phyloP scores from a whole-genome alignment of 2,113 vertebrate species.

The Melanostigma gelatinosum region DNA sequence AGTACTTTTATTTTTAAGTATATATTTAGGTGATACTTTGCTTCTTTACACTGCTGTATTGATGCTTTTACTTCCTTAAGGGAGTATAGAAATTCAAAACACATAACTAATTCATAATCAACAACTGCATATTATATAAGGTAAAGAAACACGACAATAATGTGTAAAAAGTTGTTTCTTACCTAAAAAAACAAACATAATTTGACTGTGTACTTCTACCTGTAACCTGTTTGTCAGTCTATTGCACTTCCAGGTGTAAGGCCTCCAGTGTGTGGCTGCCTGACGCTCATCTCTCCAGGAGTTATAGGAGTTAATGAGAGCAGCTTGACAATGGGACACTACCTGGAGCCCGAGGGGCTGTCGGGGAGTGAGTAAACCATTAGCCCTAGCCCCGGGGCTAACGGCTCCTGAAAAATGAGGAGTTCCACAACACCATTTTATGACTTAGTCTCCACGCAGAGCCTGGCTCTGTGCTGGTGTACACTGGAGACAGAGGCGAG shows the following conservation, averaged over 20 bases:
- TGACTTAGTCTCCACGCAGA: slow-evolving; percentile 52
- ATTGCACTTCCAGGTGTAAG: slow-evolving; percentile 55
- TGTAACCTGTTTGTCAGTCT: slow-evolving; percentile 65
- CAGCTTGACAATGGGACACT: slow-evolving; percentile 75
- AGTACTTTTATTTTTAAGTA: background rate
- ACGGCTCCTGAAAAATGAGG: slow-evolving; percentile 63
- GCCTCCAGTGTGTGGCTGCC: slow-evolving; percentile 59
- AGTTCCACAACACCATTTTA: slow-evolving; percentile 67
- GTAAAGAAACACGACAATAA: background rate
- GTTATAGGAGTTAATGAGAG: slow-evolving; percentile 81
- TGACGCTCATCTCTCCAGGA: slow-evolving; percentile 63
- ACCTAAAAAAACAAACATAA: slow-evolving; percentile 2
- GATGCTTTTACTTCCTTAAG: background rate
- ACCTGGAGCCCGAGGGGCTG: slow-evolving; percentile 76
- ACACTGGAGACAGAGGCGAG: slow-evolving; percentile 38
- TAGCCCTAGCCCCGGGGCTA: slow-evolving; percentile 80
- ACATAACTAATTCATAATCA: background rate
- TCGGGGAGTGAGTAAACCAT: slow-evolving; percentile 81
- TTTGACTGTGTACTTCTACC: slow-evolving; percentile 10
- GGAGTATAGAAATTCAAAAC: background rate
- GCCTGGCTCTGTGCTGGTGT: slow-evolving; percentile 37
- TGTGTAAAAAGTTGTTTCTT: slow-evolving; percentile 29
- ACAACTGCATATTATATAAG: background rate
- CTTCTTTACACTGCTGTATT: background rate
- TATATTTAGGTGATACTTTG: background rate